Percentiles rank a stretch among this genome's conserved stretches.
These are phyloP conservation scores for Eilema griseolum DNA, from an alignment of 2,888 invertebrate species.

Conservation along the genomic window DNA sequence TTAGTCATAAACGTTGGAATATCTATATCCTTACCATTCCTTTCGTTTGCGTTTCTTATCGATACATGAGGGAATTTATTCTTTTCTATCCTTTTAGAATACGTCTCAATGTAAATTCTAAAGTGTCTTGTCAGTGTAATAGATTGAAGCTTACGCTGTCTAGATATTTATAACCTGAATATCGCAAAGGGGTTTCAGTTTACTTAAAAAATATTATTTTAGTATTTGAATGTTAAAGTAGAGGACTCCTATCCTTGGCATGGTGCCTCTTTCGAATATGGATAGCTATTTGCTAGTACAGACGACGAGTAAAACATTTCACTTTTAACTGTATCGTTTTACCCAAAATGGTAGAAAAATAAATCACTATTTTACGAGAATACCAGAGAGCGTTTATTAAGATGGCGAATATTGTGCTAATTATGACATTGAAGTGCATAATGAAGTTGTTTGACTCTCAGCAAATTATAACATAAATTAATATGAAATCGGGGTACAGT, in stretches of 20 bases:
- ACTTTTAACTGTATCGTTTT: neutral
- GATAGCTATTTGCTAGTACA: too few species aligned
- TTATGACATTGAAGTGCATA: neutral
- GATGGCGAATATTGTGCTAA: constrained; percentile 9
- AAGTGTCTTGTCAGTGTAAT: constrained; percentile 38
- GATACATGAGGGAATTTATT: constrained; percentile 60
- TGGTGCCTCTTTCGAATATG: too few species aligned
- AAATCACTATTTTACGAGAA: neutral
- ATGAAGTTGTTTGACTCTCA: neutral
- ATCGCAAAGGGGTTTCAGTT: neutral
- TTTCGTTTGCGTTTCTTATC: constrained; percentile 28
- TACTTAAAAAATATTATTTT: neutral
- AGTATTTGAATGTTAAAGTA: neutral
- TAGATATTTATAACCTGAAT: neutral
- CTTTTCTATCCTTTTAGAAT: constrained; percentile 45
- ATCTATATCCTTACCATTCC: constrained; percentile 38
- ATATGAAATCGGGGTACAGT: constrained; percentile 10
- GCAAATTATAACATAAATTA: neutral
- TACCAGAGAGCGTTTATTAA: neutral
- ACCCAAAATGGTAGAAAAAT: neutral
- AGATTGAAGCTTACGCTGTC: constrained; percentile 25
- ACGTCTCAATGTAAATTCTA: constrained; percentile 42
- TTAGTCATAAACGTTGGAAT: neutral
- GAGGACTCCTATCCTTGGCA: too few species aligned
- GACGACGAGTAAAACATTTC: too few species aligned